phyloP scores from a whole-genome alignment of 1,140 invertebrate genomes.

The Amphibalanus amphitrite region DNA sequence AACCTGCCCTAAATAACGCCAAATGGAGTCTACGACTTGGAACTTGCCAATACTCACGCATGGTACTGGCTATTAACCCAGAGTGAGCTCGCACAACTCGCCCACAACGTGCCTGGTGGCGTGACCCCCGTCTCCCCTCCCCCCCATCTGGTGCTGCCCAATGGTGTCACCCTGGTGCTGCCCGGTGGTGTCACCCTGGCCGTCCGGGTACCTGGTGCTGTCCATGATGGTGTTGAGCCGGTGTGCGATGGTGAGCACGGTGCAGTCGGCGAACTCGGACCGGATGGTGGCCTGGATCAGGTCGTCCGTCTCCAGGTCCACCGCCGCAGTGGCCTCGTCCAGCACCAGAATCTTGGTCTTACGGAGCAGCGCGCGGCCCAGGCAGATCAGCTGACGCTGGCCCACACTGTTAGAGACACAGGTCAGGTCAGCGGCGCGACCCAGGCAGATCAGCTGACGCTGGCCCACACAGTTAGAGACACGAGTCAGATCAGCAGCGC shows the following conservation, averaged over 20 bases:
- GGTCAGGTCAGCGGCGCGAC: too few species aligned
- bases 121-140: too few species aligned
- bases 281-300: constrained; percentile 77
- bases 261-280: constrained; percentile 69
- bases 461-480: constrained; percentile 40
- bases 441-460: constrained; percentile 72
- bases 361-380: constrained; percentile 69
- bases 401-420: constrained; percentile 36
- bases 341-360: constrained; percentile 79
- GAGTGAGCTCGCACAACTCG: too few species aligned
- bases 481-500: too few species aligned
- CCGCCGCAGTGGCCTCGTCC: constrained; percentile 84
- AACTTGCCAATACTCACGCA: too few species aligned
- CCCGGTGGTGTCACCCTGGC: too few species aligned
- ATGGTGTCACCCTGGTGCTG: too few species aligned
- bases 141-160: too few species aligned
- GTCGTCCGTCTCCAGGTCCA: constrained; percentile 83
- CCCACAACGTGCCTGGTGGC: too few species aligned
- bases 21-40: too few species aligned
- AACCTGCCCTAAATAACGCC: too few species aligned
- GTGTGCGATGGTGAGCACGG: constrained; percentile 86
- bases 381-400: constrained; percentile 68
- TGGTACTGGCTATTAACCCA: too few species aligned
- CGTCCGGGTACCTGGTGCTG: constrained; percentile 41
- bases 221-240: constrained; percentile 88